A percentile compares a stretch with the other conserved stretches of the same genome.
These are phyloP conservation scores for Isaurus tuberculatus DNA, from an alignment of 92 coral and sea anemone genomes.

Conservation along the genomic window DNA sequence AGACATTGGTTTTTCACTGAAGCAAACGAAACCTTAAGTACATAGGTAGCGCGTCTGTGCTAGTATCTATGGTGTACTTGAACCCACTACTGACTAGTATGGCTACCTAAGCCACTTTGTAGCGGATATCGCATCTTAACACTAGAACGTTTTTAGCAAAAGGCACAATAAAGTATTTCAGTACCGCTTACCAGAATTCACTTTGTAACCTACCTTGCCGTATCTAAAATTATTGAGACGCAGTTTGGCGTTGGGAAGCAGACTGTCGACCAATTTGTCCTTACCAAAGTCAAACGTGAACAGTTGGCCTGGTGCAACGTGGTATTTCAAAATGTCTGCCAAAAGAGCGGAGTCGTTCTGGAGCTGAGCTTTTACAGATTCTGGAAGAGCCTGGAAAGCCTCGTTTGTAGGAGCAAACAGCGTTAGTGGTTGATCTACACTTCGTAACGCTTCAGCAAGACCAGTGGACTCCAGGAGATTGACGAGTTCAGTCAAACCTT, in stretches of 20 bases:
- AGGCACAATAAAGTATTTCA: too few species aligned
- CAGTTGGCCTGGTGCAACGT: conserved; percentile 64
- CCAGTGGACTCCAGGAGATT: conserved; percentile 61
- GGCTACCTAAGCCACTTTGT: too few species aligned
- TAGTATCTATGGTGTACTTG: too few species aligned
- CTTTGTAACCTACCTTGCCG: conserved; percentile 77
- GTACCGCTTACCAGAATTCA: too few species aligned
- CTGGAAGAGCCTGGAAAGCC: conserved; percentile 78
- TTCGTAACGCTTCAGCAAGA: conserved; percentile 51
- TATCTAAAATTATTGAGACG: conserved; percentile 80
- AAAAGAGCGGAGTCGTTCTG: conserved; percentile 63
- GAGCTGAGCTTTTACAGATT: conserved; percentile 54
- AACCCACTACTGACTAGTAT: too few species aligned
- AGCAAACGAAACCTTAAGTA: too few species aligned
- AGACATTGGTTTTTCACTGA: too few species aligned
- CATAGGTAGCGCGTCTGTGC: too few species aligned
- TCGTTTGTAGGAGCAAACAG: conserved; percentile 90
- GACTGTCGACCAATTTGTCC: conserved; percentile 68
- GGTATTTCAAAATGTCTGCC: conserved; percentile 70
- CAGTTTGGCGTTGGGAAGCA: conserved; percentile 57
- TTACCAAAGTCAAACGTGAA: conserved; percentile 82
- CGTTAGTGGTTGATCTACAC: conserved; percentile 63
- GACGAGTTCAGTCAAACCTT: conserved; percentile 74
- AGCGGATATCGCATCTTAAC: too few species aligned
- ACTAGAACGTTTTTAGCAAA: too few species aligned